Percentiles rank a stretch among this genome's conserved stretches.
Evolutionary conservation across 2,113 vertebrate genomes (phyloP).

Genomic region (Osmerus eperlanus): DNA sequence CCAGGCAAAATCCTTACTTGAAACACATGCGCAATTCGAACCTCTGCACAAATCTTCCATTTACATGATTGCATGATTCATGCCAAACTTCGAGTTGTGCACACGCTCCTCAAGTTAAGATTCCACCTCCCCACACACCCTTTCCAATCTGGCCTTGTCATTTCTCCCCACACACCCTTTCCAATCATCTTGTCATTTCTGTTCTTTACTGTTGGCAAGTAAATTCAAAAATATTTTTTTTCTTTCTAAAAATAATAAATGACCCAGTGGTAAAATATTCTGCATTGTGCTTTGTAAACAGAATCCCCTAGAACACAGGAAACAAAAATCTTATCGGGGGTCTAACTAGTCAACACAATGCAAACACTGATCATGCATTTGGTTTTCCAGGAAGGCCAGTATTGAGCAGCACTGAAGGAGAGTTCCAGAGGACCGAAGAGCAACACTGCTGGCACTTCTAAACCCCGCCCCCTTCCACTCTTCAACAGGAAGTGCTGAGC

Average conservation of each 20-base stretch:
- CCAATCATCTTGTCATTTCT: conserved; percentile 11
- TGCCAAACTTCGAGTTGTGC: conserved; percentile 37
- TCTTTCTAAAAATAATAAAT: neutral
- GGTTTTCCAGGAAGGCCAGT: conserved; percentile 75
- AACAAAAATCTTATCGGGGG: conserved; percentile 96
- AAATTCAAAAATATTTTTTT: conserved; percentile 13
- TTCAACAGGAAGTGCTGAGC: conserved; percentile 28
- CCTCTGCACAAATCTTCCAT: neutral
- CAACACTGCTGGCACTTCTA: conserved; percentile 87
- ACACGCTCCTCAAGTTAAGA: conserved; percentile 16
- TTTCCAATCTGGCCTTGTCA: conserved; percentile 10
- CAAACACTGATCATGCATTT: conserved; percentile 92
- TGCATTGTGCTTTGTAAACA: conserved; percentile 59
- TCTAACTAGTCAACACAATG: conserved; percentile 79
- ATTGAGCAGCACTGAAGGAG: conserved; percentile 76
- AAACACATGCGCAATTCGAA: conserved; percentile 16
- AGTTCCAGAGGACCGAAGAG: conserved; percentile 85
- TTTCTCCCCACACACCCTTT: conserved; percentile 3
- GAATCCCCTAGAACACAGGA: conserved; percentile 80
- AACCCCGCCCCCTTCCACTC: conserved; percentile 16
- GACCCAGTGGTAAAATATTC: conserved; percentile 30
- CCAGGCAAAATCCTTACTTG: conserved; percentile 34
- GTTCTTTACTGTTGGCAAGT: neutral
- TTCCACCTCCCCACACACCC: neutral
- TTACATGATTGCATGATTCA: neutral